These are phyloP conservation scores for Trissoscelio sp. DNA, from an alignment of 2,888 invertebrate species.

Conservation along the genomic window DNA sequence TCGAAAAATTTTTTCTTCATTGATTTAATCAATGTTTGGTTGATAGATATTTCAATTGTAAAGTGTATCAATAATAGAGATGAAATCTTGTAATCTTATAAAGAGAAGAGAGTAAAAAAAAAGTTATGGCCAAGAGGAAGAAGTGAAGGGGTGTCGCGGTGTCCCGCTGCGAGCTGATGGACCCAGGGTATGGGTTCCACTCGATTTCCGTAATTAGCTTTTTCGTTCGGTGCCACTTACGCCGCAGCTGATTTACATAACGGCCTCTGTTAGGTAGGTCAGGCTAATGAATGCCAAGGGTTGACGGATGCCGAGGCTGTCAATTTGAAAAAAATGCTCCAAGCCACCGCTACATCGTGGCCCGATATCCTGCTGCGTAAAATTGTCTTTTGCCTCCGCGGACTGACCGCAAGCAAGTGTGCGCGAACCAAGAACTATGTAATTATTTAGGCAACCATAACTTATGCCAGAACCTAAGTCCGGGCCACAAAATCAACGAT, in stretches of 20 bases:
- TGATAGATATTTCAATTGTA: neutral
- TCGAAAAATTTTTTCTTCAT: no score
- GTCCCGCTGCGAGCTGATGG: conserved; percentile 82
- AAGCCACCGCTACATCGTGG: conserved; percentile 77
- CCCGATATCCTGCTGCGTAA: conserved; percentile 81
- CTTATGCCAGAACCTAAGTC: conserved; percentile 77
- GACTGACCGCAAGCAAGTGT: conserved; percentile 76
- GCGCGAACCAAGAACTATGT: conserved; percentile 78
- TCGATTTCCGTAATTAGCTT: conserved; percentile 81
- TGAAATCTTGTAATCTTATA: conserved; percentile 1
- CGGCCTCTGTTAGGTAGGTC: conserved; percentile 75
- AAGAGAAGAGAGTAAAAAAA: conserved; percentile 33
- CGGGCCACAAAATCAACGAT: conserved; percentile 62
- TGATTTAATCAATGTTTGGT: neutral
- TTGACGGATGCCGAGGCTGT: conserved; percentile 79
- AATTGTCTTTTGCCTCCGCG: conserved; percentile 83
- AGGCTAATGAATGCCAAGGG: conserved; percentile 75
- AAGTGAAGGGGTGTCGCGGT: conserved; percentile 80
- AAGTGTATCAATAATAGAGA: conserved; percentile 35
- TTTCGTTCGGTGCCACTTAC: conserved; percentile 82
- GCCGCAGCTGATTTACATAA: conserved; percentile 81
- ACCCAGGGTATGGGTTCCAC: conserved; percentile 70
- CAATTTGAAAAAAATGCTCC: conserved; percentile 80
- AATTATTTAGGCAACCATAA: conserved; percentile 82
- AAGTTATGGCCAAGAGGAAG: conserved; percentile 14